Percentiles rank a stretch among this genome's conserved stretches.
Evolutionary conservation across 1,140 invertebrate genomes (phyloP).

Genomic region (Drosophila teissieri): DNA sequence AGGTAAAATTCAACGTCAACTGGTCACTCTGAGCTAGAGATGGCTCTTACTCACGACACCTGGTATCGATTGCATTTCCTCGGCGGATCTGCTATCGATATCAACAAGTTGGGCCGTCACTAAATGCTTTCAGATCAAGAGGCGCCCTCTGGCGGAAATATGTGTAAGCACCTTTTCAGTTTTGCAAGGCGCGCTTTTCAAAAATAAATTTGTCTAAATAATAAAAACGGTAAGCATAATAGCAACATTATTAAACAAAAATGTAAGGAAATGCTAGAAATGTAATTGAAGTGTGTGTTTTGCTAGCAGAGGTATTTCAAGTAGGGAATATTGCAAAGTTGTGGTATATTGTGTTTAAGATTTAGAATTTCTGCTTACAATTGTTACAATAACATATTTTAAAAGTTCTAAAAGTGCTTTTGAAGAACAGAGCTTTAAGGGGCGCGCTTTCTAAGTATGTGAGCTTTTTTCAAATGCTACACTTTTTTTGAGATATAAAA

Average conservation of each 20-base stretch:
- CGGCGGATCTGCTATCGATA: no score
- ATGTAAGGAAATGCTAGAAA: background rate
- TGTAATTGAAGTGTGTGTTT: no score
- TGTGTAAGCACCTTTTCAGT: background rate
- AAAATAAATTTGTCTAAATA: background rate
- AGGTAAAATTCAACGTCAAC: no score
- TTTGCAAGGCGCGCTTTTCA: background rate
- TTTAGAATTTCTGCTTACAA: no score
- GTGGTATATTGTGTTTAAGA: no score
- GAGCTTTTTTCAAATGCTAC: background rate
- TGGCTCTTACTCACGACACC: no score
- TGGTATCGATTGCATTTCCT: no score
- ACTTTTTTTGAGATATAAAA: background rate
- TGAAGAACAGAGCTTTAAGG: background rate
- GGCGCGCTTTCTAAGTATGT: background rate
- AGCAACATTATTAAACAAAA: background rate
- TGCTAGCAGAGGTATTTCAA: no score
- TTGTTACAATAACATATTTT: no score
- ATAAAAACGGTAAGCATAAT: background rate
- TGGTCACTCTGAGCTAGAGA: no score
- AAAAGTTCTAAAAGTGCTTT: background rate
- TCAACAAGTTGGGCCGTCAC: no score
- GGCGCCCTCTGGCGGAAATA: background rate
- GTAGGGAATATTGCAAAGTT: no score
- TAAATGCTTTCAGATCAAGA: background rate